phyloP scores from a whole-genome alignment of 2,888 invertebrate genomes.

The Dryococelus australis region DNA sequence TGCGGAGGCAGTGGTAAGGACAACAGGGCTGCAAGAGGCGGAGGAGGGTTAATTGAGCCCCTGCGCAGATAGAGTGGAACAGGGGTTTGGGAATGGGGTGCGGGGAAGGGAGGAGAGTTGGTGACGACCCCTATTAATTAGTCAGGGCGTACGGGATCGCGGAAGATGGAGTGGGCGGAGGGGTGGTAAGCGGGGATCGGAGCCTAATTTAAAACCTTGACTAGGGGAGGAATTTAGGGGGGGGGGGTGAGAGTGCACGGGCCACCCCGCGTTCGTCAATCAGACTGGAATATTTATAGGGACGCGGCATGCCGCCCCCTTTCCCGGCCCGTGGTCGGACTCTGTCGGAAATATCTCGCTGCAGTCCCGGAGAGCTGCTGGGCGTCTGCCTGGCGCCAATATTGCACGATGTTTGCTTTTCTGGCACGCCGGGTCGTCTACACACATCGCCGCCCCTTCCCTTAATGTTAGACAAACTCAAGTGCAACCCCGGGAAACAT shows the following conservation, averaged over 20 bases:
- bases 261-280: background rate
- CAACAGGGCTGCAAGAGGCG: background rate
- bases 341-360: background rate
- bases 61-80: background rate
- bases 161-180: background rate
- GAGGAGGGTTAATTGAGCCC: background rate
- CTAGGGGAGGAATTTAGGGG: background rate
- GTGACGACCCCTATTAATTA: constrained; percentile 1
- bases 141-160: background rate
- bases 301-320: background rate
- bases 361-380: background rate
- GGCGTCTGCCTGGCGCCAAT: background rate
- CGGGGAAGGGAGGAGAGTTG: background rate
- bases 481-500: no score
- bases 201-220: background rate
- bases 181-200: background rate
- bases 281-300: constrained; percentile 10
- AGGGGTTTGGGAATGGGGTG: background rate
- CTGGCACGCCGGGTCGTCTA: no score
- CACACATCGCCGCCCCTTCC: no score
- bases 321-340: background rate
- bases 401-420: no score
- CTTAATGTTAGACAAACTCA: no score
- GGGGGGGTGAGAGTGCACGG: background rate
- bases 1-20: background rate